Base-by-base conservation (phyloP, 2,888 invertebrate genomes). In the Drosophila falleni region DNA sequence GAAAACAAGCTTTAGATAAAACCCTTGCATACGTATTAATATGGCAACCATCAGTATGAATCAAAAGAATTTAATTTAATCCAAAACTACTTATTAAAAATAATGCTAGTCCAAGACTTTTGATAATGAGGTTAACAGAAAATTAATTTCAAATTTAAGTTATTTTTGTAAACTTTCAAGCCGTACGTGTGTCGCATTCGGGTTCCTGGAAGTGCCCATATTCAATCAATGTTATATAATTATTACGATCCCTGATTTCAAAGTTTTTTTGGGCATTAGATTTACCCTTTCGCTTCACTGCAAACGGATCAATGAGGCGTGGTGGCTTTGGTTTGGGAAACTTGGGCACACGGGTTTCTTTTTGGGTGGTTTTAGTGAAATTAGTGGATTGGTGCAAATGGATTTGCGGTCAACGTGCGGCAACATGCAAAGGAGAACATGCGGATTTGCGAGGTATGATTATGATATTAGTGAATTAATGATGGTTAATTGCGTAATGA, bases 211-310 rank as follows among this genome's bases (percentile, higher is more conserved):
- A 37, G n/a, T 37, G 37, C 13, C 37, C n/a, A 37, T 6, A 23
- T 8, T 44, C 3, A 23, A 26, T 8, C 16, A 50, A 33, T 1
- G 8, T 19, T 11, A n/a, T n/a, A n/a, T 3, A 9, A 6, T 56
- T 23, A 11, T 64, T 79, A 79, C 79, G 64, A 39, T 78, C 74
- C 76, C 74, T 41, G 46, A 73, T 31, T 42, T 26, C 9, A n/a
- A 37, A 23, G 31, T 16, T 8, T 13, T 23, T 37, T 37, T 10
- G 19, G 15, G 33, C 16, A 41, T 42, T 10, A 46, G 33, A 59
- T 80, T 89, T 92, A 92, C 92, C 92, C 92, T 91, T 92, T 71
- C 92, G 87, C 83, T 92, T 92, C 13, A 90, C 89, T 80, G 87
- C 90, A 89, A 90, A 91, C 71, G 91, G 90, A 87, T 92, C 92